Evolutionary conservation across 2,113 vertebrate species (phyloP).

Genomic region (Chaenogobius annularis): DNA sequence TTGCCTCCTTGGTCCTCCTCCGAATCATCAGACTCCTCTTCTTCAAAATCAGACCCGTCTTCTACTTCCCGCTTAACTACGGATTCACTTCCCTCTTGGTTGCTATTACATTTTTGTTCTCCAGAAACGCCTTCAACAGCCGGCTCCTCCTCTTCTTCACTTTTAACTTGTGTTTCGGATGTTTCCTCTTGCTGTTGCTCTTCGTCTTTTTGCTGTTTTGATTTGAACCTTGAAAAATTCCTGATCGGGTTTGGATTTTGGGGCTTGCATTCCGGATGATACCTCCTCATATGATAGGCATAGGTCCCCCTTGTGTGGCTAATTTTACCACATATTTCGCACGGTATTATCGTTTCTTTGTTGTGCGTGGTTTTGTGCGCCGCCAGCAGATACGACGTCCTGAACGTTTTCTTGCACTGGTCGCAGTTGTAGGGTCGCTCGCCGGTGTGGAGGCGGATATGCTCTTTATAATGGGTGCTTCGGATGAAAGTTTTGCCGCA

Average conservation of each 20-base stretch:
- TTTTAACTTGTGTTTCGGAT: neutral
- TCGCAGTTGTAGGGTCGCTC: neutral
- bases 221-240: slow-evolving; percentile 2
- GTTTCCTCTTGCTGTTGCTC: neutral
- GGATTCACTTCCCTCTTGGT: neutral
- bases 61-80: neutral
- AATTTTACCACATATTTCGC: neutral
- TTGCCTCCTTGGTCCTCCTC: neutral
- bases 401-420: neutral
- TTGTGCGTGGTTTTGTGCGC: neutral
- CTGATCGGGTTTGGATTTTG: neutral
- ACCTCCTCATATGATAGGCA: neutral
- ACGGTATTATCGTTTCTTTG: neutral
- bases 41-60: neutral
- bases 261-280: neutral
- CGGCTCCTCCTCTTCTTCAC: neutral
- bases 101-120: neutral
- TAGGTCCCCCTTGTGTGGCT: slow-evolving; percentile 1
- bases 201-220: neutral
- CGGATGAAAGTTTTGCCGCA: neutral
- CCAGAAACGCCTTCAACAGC: neutral
- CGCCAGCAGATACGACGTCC: neutral
- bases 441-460: neutral
- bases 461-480: neutral
- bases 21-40: neutral